phyloP scores from a whole-genome alignment of 2,113 vertebrate genomes.

The Pedionomus torquatus region DNA sequence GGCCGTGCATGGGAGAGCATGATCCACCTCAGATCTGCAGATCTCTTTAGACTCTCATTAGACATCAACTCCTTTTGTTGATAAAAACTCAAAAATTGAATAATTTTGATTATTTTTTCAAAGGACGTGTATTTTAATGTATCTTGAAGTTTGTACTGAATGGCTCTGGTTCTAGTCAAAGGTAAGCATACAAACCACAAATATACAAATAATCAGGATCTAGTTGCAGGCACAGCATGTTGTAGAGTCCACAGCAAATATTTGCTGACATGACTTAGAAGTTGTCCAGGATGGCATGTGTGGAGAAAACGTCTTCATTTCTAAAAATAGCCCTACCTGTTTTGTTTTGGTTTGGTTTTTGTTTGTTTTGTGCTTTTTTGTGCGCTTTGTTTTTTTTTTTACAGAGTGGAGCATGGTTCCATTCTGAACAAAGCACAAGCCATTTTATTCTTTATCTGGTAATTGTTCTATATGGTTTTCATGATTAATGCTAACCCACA shows the following conservation, averaged over 20 bases:
- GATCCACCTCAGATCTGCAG: background rate
- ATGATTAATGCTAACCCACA: background rate
- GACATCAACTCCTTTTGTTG: background rate
- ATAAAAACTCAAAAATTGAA: background rate
- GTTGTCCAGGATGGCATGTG: background rate
- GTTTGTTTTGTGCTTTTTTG: no score
- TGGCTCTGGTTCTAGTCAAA: background rate
- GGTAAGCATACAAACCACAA: background rate
- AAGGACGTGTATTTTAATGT: accelerated
- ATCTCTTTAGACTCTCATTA: background rate
- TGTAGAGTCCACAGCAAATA: background rate
- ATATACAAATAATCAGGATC: background rate
- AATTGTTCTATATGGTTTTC: background rate
- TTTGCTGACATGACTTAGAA: background rate
- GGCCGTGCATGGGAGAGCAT: background rate
- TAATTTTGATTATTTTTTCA: background rate
- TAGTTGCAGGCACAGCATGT: background rate
- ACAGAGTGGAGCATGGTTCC: background rate
- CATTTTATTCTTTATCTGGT: background rate
- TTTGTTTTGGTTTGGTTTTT: background rate
- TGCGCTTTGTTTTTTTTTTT: background rate
- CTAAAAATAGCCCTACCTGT: background rate
- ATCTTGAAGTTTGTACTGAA: background rate
- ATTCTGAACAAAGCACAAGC: background rate
- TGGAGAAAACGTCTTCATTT: background rate